Evolutionary conservation across 2,797 vertebrate genomes (phyloP).

Genomic region (Rhinichthys osculus): DNA sequence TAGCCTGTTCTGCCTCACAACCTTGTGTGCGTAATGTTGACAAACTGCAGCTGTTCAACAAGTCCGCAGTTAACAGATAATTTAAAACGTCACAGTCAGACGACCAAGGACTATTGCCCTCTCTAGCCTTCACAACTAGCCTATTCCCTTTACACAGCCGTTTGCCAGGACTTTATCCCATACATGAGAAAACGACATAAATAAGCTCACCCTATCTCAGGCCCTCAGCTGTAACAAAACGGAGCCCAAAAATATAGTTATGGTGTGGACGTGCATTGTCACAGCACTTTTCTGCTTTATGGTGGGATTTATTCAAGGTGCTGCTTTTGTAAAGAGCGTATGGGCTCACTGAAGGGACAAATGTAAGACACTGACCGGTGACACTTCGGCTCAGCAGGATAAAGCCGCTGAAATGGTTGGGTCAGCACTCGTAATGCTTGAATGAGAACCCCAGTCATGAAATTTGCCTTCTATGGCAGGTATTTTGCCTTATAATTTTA

Average conservation of each 20-base stretch:
- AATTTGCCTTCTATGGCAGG: background rate
- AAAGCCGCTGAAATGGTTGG: conserved; percentile 21
- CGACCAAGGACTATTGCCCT: conserved; percentile 5
- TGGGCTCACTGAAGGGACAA: conserved; percentile 32
- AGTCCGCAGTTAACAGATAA: conserved; percentile 26
- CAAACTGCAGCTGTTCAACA: conserved; percentile 37
- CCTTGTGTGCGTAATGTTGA: conserved; percentile 4
- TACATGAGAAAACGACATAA: conserved; percentile 8
- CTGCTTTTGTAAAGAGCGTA: background rate
- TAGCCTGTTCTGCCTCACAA: background rate
- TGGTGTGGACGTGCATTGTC: background rate
- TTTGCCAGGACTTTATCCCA: background rate
- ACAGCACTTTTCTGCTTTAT: conserved; percentile 28
- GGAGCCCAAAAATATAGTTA: background rate
- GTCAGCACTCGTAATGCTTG: conserved; percentile 35
- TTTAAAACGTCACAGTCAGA: conserved; percentile 30
- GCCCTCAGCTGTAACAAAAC: background rate
- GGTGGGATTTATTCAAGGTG: conserved; percentile 28
- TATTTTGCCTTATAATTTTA: conserved; percentile 21
- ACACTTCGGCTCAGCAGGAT: conserved; percentile 17
- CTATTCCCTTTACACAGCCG: conserved; percentile 1
- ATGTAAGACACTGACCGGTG: conserved; percentile 39
- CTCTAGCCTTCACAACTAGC: conserved; percentile 3
- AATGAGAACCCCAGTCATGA: conserved; percentile 8
- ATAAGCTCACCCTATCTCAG: background rate